Conservation (phyloP, 2,113 vertebrate species). For the Nicator chloris region DNA sequence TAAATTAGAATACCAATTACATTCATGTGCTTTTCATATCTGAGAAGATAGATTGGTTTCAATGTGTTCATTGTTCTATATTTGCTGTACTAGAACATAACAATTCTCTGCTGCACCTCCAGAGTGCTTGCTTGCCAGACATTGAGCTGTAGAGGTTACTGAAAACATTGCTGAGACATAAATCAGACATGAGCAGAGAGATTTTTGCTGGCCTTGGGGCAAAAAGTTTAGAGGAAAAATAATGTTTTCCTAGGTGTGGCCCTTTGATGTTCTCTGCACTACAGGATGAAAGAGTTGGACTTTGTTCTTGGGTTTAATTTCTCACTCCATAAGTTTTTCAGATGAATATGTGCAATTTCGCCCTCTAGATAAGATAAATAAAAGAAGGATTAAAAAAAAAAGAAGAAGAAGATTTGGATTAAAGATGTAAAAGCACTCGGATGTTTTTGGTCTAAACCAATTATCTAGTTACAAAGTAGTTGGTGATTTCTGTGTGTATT, state of each 20-base stretch:
- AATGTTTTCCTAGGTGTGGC: constrained; percentile 32
- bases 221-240: constrained; percentile 16
- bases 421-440: not conserved
- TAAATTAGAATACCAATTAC: constrained; percentile 5
- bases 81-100: not conserved
- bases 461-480: not conserved
- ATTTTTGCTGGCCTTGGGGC: not conserved
- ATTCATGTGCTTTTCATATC: not conserved
- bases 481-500: not conserved
- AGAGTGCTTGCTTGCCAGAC: not conserved
- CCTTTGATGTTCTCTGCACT: not conserved
- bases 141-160: not conserved
- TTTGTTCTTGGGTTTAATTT: not conserved
- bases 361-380: not conserved
- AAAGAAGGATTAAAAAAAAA: not conserved
- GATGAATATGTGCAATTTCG: not conserved
- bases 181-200: not conserved
- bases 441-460: not conserved
- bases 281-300: not conserved
- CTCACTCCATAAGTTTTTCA: not conserved
- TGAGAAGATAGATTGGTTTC: constrained; percentile 7
- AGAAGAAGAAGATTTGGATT: not conserved
- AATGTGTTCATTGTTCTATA: not conserved
- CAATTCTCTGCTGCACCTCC: not conserved
- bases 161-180: not conserved